Conservation (phyloP, 2,888 invertebrate species). For the Shargacucullia verbasci region DNA sequence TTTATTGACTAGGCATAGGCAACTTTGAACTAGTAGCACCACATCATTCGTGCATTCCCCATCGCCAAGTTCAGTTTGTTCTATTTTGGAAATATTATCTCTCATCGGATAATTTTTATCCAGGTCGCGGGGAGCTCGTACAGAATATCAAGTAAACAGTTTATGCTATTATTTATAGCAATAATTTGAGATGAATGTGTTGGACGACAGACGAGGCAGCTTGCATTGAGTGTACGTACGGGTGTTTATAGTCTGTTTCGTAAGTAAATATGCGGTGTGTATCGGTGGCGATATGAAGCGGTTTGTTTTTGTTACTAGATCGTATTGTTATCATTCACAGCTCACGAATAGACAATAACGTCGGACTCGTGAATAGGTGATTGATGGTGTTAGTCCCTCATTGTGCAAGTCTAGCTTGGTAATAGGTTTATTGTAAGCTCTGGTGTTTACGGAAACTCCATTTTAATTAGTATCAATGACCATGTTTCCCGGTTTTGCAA, state of each 20-base stretch:
- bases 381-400: conserved; percentile 52
- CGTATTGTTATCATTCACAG: conserved; percentile 67
- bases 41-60: neutral
- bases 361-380: conserved; percentile 48
- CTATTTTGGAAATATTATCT: conserved; percentile 4
- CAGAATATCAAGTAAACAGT: conserved; percentile 38
- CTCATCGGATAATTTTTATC: conserved; percentile 13
- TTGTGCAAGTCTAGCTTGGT: conserved; percentile 49
- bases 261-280: conserved; percentile 62
- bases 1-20: conserved; percentile 62
- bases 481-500: conserved; percentile 8
- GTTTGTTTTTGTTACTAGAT: conserved; percentile 70
- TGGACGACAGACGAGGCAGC: conserved; percentile 54
- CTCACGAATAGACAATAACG: conserved; percentile 65
- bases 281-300: conserved; percentile 60
- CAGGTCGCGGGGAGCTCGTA: conserved; percentile 11
- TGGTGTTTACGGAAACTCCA: conserved; percentile 30
- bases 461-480: conserved; percentile 38
- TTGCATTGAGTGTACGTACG: conserved; percentile 22
- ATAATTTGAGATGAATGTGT: conserved; percentile 61
- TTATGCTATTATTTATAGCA: conserved; percentile 52
- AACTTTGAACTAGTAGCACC: conserved; percentile 11
- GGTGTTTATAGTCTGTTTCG: conserved; percentile 63
- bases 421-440: conserved; percentile 42
- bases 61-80: conserved; percentile 4